These are phyloP conservation scores for Monodelphis domestica DNA, from an alignment of 2,797 vertebrate species.

Conservation along the genomic window DNA sequence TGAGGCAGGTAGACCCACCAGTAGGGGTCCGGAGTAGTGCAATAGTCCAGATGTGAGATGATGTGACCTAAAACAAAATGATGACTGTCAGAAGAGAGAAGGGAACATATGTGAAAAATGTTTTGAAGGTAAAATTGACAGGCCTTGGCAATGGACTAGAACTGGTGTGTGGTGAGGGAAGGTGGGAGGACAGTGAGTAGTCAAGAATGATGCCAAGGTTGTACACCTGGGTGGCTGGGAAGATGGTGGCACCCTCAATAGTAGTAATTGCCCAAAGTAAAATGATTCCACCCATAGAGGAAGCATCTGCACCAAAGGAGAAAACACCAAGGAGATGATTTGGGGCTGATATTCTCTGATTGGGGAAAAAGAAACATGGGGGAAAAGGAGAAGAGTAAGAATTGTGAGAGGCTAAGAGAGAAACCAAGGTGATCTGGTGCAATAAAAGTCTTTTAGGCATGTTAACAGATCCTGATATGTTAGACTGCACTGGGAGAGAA, in stretches of 20 bases:
- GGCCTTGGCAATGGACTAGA: neutral
- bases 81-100: neutral
- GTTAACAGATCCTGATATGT: neutral
- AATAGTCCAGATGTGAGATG: neutral
- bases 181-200: neutral
- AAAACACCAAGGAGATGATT: neutral
- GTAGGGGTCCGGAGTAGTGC: neutral
- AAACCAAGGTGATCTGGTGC: neutral
- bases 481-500: neutral
- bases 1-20: neutral
- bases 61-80: neutral
- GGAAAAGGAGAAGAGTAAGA: neutral
- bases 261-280: neutral
- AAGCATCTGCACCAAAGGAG: neutral
- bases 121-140: neutral
- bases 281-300: neutral
- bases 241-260: no score
- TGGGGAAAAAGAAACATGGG: neutral
- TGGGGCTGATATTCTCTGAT: neutral
- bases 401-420: neutral
- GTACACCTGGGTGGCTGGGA: neutral
- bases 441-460: neutral
- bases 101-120: neutral
- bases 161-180: no score
- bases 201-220: neutral